Conservation (phyloP, 1,140 invertebrate species). For the Mamestra configurata region DNA sequence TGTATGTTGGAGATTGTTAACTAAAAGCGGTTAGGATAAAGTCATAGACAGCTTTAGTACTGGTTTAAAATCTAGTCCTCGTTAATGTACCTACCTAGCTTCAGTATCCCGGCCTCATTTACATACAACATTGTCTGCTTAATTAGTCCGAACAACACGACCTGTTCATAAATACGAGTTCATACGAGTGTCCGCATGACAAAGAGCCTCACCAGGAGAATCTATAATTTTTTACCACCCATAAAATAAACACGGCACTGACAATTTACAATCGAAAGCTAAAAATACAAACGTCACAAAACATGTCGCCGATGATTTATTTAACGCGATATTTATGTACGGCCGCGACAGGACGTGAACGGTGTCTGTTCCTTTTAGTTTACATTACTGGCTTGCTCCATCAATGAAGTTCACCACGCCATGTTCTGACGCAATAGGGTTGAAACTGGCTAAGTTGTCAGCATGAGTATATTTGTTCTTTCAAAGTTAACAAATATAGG, state of each 20-base stretch:
- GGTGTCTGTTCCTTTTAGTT: conserved; percentile 68
- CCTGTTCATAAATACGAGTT: conserved; percentile 17
- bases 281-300: conserved; percentile 70
- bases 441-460: background rate
- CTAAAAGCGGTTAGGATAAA: background rate
- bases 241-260: conserved; percentile 51
- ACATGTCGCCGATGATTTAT: conserved; percentile 79
- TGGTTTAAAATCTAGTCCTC: conserved; percentile 3
- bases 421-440: conserved; percentile 18
- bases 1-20: background rate
- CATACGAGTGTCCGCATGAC: conserved; percentile 39
- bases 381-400: conserved; percentile 61
- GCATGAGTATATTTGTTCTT: conserved; percentile 46
- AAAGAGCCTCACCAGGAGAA: conserved; percentile 19
- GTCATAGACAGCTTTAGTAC: background rate
- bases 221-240: conserved; percentile 39
- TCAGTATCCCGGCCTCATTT: background rate
- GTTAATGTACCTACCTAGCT: background rate
- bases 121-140: conserved; percentile 3
- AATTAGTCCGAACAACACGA: conserved; percentile 20
- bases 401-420: background rate
- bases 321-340: conserved; percentile 77
- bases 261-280: conserved; percentile 66
- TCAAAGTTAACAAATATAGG: conserved; percentile 54
- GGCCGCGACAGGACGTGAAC: conserved; percentile 67